Percentiles rank a stretch among this genome's conserved stretches.
phyloP scores from a whole-genome alignment of 1,140 invertebrate species.

The Solenopsis fugax region DNA sequence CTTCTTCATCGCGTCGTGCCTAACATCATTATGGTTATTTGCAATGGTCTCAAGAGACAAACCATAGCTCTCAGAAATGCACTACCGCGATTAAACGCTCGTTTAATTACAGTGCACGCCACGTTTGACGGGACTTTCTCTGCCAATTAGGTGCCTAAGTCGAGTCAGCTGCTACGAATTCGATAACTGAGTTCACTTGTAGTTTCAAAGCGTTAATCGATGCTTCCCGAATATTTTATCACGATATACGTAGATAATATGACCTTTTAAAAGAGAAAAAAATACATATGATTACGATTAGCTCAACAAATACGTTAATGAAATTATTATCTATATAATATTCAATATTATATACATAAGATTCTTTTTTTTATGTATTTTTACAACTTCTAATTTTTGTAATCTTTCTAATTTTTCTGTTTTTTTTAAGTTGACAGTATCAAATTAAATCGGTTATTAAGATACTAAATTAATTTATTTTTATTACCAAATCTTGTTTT shows the following conservation, averaged over 20 bases:
- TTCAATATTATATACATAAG: background rate
- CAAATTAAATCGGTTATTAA: too few relatives aligned
- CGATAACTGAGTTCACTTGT: slow-evolving; percentile 30
- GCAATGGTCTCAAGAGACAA: slow-evolving; percentile 56
- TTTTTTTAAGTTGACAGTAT: too few relatives aligned
- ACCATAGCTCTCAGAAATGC: slow-evolving; percentile 54
- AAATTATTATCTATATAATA: background rate
- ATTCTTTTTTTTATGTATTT: background rate
- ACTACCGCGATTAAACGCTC: slow-evolving; percentile 47
- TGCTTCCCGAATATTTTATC: slow-evolving; percentile 39
- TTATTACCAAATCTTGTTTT: too few relatives aligned
- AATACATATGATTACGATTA: background rate
- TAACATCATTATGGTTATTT: slow-evolving; percentile 37
- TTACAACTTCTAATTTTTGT: background rate
- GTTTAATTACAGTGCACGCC: slow-evolving; percentile 53
- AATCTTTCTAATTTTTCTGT: background rate
- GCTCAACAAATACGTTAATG: background rate
- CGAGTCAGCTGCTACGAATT: slow-evolving; percentile 36
- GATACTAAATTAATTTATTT: too few relatives aligned
- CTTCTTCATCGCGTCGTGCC: slow-evolving; percentile 23
- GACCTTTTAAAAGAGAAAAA: background rate
- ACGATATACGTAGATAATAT: slow-evolving; percentile 5
- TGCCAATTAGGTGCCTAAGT: slow-evolving; percentile 56
- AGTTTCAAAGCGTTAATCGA: slow-evolving; percentile 15
- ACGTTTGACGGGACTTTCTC: slow-evolving; percentile 61